Percentiles rank a stretch among this genome's conserved stretches.
Conservation (phyloP, 2,113 vertebrate genomes). For the Nyctibius bracteatus region DNA sequence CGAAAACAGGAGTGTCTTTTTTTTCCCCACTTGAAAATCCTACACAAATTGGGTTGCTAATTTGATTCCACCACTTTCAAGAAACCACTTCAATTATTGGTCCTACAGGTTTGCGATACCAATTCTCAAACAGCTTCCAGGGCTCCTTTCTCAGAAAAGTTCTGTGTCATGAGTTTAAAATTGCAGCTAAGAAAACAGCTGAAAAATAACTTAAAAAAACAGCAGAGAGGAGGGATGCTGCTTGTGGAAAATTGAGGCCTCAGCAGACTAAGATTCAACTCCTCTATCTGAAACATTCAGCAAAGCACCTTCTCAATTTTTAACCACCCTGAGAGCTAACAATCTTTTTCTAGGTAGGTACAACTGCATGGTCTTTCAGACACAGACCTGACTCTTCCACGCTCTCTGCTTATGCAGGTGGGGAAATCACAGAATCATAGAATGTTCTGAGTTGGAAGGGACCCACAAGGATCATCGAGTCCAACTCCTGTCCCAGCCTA, state of each 20-base stretch:
- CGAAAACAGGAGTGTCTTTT: neutral
- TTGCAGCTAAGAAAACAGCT: neutral
- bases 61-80: neutral
- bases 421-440: neutral
- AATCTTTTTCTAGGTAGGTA: neutral
- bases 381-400: neutral
- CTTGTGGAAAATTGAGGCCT: neutral
- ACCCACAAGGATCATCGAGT: too few relatives aligned
- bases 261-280: neutral
- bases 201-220: neutral
- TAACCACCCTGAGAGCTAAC: neutral
- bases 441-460: too few relatives aligned
- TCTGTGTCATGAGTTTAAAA: neutral
- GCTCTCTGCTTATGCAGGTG: neutral
- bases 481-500: too few relatives aligned
- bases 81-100: neutral
- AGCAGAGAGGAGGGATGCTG: neutral
- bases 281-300: neutral
- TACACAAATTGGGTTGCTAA: constrained; percentile 17
- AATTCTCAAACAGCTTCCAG: neutral
- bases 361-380: neutral
- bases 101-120: neutral
- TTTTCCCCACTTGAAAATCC: neutral
- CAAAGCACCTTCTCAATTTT: neutral
- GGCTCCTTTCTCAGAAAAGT: neutral